Conservation (phyloP, 2,113 vertebrate species). For the Urocynchramus pylzowi region DNA sequence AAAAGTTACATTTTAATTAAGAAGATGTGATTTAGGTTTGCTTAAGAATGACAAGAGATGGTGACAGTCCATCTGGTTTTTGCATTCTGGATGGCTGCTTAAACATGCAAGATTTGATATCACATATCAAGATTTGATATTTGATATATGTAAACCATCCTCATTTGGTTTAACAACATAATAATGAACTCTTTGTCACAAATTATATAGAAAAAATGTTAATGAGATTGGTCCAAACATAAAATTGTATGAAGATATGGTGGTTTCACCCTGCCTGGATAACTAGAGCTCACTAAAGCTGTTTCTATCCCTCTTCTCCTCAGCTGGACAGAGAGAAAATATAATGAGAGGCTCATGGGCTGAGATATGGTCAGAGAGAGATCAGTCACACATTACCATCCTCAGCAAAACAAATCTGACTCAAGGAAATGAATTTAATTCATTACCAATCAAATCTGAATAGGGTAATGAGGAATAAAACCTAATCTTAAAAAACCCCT, state of each 20-base stretch:
- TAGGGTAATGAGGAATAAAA: background rate
- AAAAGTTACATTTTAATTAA: background rate
- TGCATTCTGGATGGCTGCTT: background rate
- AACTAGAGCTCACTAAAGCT: background rate
- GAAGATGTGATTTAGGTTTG: background rate
- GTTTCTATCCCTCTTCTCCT: background rate
- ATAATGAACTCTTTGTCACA: background rate
- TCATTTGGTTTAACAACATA: background rate
- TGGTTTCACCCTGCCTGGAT: background rate
- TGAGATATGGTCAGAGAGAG: background rate
- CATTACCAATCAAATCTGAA: background rate
- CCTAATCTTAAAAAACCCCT: fast-evolving
- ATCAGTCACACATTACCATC: background rate
- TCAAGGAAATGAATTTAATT: background rate
- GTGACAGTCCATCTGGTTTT: background rate
- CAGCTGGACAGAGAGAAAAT: background rate
- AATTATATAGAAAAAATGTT: background rate
- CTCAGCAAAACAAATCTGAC: background rate
- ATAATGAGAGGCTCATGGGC: background rate
- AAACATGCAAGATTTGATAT: background rate
- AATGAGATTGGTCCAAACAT: background rate
- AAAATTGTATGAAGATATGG: background rate
- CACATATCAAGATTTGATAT: background rate
- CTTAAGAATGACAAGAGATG: background rate
- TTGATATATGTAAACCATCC: background rate